phyloP scores from a whole-genome alignment of 1,140 invertebrate genomes.

The Drosophila fuyamai region DNA sequence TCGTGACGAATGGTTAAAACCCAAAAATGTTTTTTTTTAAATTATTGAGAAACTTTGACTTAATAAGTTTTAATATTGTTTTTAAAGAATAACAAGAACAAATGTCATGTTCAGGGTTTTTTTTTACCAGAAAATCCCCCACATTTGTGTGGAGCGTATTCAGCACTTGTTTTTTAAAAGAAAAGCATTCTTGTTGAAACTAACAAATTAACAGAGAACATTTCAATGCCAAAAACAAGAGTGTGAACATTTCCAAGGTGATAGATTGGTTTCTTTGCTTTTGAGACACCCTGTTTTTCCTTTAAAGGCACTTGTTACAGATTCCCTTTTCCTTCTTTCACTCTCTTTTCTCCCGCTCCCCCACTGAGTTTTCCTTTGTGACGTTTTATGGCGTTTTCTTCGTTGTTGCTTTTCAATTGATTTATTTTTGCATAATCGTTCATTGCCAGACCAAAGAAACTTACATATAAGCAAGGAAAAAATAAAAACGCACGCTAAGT shows the following conservation, averaged over 20 bases:
- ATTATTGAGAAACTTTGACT: too few relatives aligned
- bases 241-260: conserved; percentile 13
- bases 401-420: conserved; percentile 69
- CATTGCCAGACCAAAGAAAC: conserved; percentile 54
- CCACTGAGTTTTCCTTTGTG: conserved; percentile 45
- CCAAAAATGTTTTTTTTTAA: too few relatives aligned
- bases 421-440: conserved; percentile 76
- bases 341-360: conserved; percentile 7
- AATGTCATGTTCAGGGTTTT: too few relatives aligned
- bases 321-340: conserved; percentile 32
- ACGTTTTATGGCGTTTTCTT: conserved; percentile 35
- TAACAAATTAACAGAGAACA: background rate
- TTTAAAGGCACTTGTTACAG: conserved; percentile 69
- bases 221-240: background rate
- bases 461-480: conserved; percentile 53
- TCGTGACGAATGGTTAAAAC: too few relatives aligned
- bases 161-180: too few relatives aligned
- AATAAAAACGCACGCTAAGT: conserved; percentile 57
- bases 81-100: background rate
- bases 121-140: too few relatives aligned
- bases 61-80: too few relatives aligned
- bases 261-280: conserved; percentile 4
- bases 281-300: conserved; percentile 20
- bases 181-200: too few relatives aligned
- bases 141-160: too few relatives aligned